Conservation (phyloP, 2,113 vertebrate genomes). For the Tringa solitaria region DNA sequence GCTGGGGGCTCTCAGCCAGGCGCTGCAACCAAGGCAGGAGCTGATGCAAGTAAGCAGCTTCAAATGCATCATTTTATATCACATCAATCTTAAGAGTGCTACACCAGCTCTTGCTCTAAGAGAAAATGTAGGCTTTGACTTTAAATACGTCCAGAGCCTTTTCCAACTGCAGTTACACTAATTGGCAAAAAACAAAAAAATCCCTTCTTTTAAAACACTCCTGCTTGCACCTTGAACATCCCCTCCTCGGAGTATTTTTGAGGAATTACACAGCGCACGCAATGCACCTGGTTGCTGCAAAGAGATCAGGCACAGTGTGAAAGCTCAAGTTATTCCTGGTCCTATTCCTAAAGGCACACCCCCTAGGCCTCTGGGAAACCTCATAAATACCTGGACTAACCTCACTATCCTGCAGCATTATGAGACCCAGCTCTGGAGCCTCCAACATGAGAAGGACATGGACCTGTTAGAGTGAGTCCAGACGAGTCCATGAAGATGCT, state of each 20-base stretch:
- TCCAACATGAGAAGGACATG: not conserved
- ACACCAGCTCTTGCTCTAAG: not conserved
- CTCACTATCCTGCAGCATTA: not conserved
- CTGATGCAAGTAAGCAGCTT: not conserved
- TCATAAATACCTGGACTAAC: not conserved
- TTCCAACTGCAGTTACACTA: not conserved
- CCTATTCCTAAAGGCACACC: not conserved
- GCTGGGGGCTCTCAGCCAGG: not conserved
- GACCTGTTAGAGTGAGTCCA: not conserved
- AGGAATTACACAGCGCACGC: not conserved
- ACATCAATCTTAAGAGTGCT: fast-evolving
- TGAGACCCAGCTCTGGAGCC: not conserved
- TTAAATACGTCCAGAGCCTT: not conserved
- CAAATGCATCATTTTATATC: not conserved
- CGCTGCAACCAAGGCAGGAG: not conserved
- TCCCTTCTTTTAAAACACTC: not conserved
- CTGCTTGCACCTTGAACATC: not conserved
- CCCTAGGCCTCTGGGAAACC: not conserved
- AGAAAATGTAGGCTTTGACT: not conserved
- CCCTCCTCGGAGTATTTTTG: not conserved
- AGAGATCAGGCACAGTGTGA: fast-evolving
- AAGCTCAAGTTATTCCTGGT: not conserved
- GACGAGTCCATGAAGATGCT: not conserved
- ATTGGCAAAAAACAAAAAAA: not conserved
- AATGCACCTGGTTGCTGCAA: not conserved